phyloP scores from a whole-genome alignment of 35 echinoderm and acorn worm genomes.

The Heliocidaris erythrogramma region DNA sequence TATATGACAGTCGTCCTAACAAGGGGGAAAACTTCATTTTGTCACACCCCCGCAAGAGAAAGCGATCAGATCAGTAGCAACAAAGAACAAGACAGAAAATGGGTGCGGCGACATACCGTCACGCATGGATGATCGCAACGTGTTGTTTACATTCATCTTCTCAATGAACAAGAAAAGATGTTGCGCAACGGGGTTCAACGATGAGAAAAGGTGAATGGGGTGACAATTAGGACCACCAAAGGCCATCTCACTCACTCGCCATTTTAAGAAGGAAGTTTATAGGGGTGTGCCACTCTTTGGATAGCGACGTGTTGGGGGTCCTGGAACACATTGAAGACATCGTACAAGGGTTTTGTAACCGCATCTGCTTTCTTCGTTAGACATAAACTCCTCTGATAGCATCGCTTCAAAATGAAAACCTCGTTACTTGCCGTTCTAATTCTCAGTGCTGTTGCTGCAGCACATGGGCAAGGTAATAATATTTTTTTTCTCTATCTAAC shows the following conservation, averaged over 20 bases:
- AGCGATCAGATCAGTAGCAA: too few species aligned
- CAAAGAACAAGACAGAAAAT: too few species aligned
- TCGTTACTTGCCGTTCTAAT: background rate
- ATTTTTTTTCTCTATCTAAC: background rate
- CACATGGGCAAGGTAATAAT: background rate
- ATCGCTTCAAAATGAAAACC: background rate
- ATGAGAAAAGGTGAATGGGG: background rate
- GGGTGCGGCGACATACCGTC: background rate
- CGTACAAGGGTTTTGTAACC: background rate
- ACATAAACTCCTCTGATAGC: background rate
- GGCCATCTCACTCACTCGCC: too few species aligned
- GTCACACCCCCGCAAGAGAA: too few species aligned
- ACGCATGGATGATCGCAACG: background rate
- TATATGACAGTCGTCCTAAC: too few species aligned
- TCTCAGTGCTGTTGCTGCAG: background rate
- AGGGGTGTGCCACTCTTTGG: background rate
- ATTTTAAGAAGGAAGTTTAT: background rate
- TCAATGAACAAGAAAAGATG: background rate
- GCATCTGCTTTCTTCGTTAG: background rate
- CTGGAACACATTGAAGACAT: background rate
- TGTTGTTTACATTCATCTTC: background rate
- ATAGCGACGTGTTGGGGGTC: background rate
- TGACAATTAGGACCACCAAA: background rate
- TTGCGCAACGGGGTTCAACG: background rate
- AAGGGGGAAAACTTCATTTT: too few species aligned